Evolutionary conservation across 2,797 vertebrate genomes (phyloP).

Genomic region (Hephaestus fuliginosus): DNA sequence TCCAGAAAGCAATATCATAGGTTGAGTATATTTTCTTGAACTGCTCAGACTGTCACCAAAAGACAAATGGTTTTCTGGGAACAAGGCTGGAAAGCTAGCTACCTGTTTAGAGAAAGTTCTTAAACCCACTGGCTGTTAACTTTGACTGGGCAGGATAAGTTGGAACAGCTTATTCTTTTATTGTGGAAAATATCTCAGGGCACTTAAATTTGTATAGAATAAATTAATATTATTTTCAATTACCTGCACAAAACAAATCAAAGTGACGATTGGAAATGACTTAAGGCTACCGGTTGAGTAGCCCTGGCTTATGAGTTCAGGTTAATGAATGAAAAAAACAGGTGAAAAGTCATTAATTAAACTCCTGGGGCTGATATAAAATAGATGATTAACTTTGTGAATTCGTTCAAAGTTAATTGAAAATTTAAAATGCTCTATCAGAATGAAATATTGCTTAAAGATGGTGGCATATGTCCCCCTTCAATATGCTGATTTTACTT

Average conservation of each 20-base stretch:
- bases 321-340: conserved; percentile 44
- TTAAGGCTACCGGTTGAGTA: conserved; percentile 32
- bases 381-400: conserved; percentile 48
- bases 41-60: not conserved
- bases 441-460: conserved; percentile 35
- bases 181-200: conserved; percentile 38
- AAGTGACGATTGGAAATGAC: conserved; percentile 28
- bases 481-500: not conserved
- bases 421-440: conserved; percentile 34
- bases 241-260: conserved; percentile 45
- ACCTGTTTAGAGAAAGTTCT: not conserved
- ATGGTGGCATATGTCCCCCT: conserved; percentile 9
- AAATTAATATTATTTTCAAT: conserved; percentile 47
- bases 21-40: not conserved
- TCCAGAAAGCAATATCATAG: not conserved
- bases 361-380: conserved; percentile 47
- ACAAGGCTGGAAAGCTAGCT: not conserved
- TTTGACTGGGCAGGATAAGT: not conserved
- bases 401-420: conserved; percentile 61
- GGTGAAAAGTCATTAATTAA: conserved; percentile 51
- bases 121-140: conserved; percentile 4
- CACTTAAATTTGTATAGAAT: conserved; percentile 1
- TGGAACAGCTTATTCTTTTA: not conserved
- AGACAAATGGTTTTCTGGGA: not conserved
- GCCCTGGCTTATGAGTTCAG: conserved; percentile 34